A percentile compares a stretch with the other conserved stretches of the same genome.
These are phyloP conservation scores for Drosophila elegans DNA, from an alignment of 1,140 invertebrate species.

Conservation along the genomic window DNA sequence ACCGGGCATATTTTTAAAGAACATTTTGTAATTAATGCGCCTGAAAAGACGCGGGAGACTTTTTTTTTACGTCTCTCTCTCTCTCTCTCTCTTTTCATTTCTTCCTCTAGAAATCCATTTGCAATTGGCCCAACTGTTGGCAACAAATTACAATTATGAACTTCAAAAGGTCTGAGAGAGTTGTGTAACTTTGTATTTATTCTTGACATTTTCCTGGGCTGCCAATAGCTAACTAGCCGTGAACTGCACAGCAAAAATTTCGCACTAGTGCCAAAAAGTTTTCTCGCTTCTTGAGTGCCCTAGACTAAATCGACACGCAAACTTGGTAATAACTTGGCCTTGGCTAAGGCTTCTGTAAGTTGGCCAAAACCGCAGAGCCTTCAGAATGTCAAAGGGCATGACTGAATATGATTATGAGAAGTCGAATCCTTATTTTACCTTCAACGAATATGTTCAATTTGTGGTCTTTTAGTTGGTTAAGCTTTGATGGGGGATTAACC, in stretches of 20 bases:
- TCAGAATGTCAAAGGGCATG: slow-evolving; percentile 50
- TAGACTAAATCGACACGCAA: slow-evolving; percentile 17
- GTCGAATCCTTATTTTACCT: background rate
- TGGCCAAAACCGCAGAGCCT: slow-evolving; percentile 33
- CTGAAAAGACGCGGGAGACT: background rate
- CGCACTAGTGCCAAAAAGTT: slow-evolving; percentile 40
- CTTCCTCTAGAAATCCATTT: background rate
- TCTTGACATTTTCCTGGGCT: slow-evolving; percentile 15
- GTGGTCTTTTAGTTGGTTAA: slow-evolving; percentile 26
- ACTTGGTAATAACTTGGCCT: slow-evolving; percentile 38
- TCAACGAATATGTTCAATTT: slow-evolving; percentile 26
- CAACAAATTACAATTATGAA: slow-evolving; percentile 12
- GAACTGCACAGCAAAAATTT: slow-evolving; percentile 20
- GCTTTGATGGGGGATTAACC: background rate
- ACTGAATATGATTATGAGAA: slow-evolving; percentile 12
- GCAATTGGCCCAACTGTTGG: background rate
- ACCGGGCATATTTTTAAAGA: slow-evolving; percentile 42
- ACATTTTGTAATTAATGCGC: slow-evolving; percentile 19
- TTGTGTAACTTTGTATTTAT: slow-evolving; percentile 6
- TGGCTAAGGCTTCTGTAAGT: slow-evolving; percentile 20
- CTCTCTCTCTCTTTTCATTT: background rate
- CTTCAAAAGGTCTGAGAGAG: slow-evolving; percentile 1
- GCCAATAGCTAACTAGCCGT: slow-evolving; percentile 39
- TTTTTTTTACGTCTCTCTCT: background rate
- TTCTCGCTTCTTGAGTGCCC: slow-evolving; percentile 13